Conservation (phyloP, 2,888 invertebrate genomes). For the Drosophila pseudotalamancana region DNA sequence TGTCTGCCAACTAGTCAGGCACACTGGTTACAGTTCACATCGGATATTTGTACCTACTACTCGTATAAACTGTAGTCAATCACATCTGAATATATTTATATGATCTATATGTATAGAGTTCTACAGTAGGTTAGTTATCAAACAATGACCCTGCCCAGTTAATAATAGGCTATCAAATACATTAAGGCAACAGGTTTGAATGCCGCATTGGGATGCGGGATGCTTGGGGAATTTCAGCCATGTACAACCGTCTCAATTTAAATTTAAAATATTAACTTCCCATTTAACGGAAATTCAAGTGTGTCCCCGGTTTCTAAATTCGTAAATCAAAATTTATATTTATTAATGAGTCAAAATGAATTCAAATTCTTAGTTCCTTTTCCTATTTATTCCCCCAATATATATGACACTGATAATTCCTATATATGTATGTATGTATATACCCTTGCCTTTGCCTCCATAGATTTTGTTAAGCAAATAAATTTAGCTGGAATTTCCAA, state of each 20-base stretch:
- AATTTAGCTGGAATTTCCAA: not conserved
- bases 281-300: not conserved
- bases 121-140: constrained; percentile 12
- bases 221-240: not conserved
- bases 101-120: not conserved
- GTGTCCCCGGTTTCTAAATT: not conserved
- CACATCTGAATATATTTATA: not conserved
- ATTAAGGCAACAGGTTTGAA: constrained; percentile 7
- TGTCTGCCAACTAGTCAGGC: constrained; percentile 29
- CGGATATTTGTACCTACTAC: constrained; percentile 17
- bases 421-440: too few species aligned
- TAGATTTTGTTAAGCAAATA: not conserved
- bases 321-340: not conserved
- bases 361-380: too few species aligned
- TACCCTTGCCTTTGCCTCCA: too few species aligned
- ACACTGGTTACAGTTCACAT: constrained; percentile 55
- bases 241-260: not conserved
- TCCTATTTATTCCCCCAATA: too few species aligned
- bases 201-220: not conserved
- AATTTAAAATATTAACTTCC: not conserved
- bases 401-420: too few species aligned
- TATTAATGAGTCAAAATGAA: not conserved
- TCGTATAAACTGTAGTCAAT: not conserved
- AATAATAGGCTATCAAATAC: constrained; percentile 5
- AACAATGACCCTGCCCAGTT: constrained; percentile 30